Evolutionary conservation across 1,140 invertebrate genomes (phyloP).

Genomic region (Solen grandis): DNA sequence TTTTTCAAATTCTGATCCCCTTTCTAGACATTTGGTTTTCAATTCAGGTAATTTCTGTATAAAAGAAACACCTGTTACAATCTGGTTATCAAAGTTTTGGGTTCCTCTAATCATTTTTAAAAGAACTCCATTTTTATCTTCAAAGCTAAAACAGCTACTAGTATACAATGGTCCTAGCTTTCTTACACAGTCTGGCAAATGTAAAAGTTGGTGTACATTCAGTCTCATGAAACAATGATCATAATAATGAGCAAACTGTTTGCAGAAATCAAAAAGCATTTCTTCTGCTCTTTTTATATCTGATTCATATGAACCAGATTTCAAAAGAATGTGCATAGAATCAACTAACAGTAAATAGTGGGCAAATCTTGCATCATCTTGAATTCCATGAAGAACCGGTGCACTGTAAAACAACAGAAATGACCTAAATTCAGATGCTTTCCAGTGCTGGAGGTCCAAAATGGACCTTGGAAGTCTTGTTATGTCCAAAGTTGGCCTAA

Average conservation of each 20-base stretch:
- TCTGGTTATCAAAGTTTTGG: constrained; percentile 55
- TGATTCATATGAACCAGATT: no score
- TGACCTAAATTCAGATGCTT: constrained; percentile 60
- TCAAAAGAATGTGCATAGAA: no score
- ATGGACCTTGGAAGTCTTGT: constrained; percentile 58
- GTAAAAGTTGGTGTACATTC: constrained; percentile 60
- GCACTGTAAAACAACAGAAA: no score
- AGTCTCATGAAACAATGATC: constrained; percentile 46
- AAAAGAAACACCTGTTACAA: constrained; percentile 55
- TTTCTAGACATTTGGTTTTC: no score
- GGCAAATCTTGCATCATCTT: constrained; percentile 19
- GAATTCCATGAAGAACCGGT: constrained; percentile 39
- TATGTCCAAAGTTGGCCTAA: constrained; percentile 50
- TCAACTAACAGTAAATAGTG: no score
- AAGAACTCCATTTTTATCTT: no score
- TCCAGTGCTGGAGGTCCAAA: constrained; percentile 60
- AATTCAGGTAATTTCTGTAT: constrained; percentile 52
- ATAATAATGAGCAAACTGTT: no score
- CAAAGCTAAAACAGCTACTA: constrained; percentile 53
- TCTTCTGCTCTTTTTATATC: no score
- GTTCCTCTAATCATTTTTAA: no score
- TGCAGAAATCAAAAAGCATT: no score
- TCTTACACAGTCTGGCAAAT: constrained; percentile 57
- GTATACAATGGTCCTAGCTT: constrained; percentile 60
- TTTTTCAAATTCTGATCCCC: constrained; percentile 32